phyloP scores from a whole-genome alignment of 2,113 vertebrate genomes.

The Eulemur macaco region DNA sequence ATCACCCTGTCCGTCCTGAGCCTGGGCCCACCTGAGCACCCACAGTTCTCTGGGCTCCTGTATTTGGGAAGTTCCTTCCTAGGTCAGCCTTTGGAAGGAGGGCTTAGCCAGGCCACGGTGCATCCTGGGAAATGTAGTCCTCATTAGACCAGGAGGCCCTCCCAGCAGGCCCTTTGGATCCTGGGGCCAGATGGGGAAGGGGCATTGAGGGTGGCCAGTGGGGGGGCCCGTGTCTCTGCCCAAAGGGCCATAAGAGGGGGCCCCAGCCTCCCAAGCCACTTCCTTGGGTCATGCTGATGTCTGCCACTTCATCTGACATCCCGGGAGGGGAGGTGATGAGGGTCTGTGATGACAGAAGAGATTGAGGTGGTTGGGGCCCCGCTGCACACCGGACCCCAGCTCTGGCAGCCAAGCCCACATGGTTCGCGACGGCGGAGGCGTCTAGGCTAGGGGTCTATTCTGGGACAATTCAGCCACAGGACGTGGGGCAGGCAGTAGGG shows the following conservation, averaged over 20 bases:
- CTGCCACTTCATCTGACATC: neutral
- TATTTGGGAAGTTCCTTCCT: neutral
- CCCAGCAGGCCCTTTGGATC: neutral
- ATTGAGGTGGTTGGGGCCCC: rapidly evolving
- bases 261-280: neutral
- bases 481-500: neutral
- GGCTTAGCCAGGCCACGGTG: neutral
- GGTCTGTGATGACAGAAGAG: neutral
- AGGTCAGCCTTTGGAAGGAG: neutral
- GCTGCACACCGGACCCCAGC: neutral
- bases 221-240: rapidly evolving
- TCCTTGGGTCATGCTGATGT: neutral
- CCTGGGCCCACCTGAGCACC: neutral
- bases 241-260: neutral
- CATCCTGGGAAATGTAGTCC: conserved; percentile 64
- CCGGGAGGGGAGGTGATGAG: neutral
- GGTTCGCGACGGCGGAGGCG: rapidly evolving
- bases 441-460: rapidly evolving
- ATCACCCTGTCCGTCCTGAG: neutral
- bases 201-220: neutral
- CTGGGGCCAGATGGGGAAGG: neutral
- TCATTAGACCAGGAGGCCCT: neutral
- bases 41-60: neutral
- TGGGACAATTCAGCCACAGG: rapidly evolving
- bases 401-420: neutral